Evolutionary conservation across 2,113 vertebrate species (phyloP).

Genomic region (Phyllostomus discolor): DNA sequence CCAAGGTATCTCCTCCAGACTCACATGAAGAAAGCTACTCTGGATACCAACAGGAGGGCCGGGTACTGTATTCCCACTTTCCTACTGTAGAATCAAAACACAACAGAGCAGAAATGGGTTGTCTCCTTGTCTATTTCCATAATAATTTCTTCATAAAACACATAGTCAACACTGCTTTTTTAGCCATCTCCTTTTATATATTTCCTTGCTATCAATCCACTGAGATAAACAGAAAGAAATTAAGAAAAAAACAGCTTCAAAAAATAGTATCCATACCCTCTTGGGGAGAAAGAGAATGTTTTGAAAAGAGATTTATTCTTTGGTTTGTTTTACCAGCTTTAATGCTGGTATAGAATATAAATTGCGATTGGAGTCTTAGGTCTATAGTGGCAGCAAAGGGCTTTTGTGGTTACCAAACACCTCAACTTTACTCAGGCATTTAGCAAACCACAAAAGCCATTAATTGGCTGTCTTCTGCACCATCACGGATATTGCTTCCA

Average conservation of each 20-base stretch:
- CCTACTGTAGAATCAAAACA: neutral
- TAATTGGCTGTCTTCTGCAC: neutral
- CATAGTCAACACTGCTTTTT: neutral
- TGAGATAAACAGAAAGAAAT: neutral
- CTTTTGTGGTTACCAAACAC: constrained; percentile 47
- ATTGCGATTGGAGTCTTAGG: neutral
- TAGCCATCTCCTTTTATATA: neutral
- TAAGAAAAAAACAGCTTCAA: neutral
- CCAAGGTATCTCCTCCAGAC: neutral
- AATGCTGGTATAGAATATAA: neutral
- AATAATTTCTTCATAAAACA: neutral
- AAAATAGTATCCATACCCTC: neutral
- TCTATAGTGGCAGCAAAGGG: neutral
- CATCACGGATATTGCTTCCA: neutral
- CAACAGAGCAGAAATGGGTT: neutral
- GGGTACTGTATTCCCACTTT: neutral
- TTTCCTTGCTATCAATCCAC: neutral
- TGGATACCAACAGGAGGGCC: neutral
- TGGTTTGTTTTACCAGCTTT: neutral
- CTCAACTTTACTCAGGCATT: constrained; percentile 35
- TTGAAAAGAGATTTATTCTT: neutral
- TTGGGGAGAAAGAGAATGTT: neutral
- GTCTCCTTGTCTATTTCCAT: neutral
- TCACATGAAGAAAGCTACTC: neutral
- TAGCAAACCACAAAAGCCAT: constrained; percentile 44